phyloP scores from a whole-genome alignment of 2,113 vertebrate species.

The Brienomyrus brachyistius region DNA sequence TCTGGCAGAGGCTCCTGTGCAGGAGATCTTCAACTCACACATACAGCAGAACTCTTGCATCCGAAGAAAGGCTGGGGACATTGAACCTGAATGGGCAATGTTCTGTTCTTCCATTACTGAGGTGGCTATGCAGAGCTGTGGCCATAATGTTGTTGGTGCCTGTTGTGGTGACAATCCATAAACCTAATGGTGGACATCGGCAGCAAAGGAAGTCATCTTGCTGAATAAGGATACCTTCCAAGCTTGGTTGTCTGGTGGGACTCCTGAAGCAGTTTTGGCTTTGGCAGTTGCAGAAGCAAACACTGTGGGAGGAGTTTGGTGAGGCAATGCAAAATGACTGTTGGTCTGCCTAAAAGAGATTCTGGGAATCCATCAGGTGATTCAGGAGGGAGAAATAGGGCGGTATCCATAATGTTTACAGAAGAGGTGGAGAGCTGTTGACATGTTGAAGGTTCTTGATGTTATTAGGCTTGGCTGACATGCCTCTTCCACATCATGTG shows the following conservation, averaged over 20 bases:
- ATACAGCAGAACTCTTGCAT: not conserved
- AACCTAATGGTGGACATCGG: no score
- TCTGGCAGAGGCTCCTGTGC: not conserved
- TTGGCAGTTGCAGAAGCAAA: not conserved
- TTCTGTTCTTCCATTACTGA: not conserved
- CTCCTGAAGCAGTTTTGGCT: not conserved
- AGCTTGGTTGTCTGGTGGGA: not conserved
- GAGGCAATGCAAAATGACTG: not conserved
- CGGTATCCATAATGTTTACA: no score
- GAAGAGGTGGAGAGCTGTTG: no score
- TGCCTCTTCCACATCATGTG: not conserved
- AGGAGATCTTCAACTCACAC: not conserved
- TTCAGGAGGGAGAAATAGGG: not conserved
- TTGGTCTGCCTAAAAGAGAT: not conserved
- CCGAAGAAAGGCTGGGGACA: not conserved
- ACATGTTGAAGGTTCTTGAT: not conserved
- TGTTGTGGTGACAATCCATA: no score
- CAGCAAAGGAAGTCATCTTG: no score
- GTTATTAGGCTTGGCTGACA: no score
- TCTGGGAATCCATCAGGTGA: not conserved
- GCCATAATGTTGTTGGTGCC: not conserved
- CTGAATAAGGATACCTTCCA: no score
- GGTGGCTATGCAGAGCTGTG: not conserved
- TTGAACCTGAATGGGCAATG: not conserved
- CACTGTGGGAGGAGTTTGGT: not conserved